Evolutionary conservation across 2,888 invertebrate species (phyloP), one percentile per base, ranked within the genome.

Genomic region (Opisthograptis luteolata): DNA sequence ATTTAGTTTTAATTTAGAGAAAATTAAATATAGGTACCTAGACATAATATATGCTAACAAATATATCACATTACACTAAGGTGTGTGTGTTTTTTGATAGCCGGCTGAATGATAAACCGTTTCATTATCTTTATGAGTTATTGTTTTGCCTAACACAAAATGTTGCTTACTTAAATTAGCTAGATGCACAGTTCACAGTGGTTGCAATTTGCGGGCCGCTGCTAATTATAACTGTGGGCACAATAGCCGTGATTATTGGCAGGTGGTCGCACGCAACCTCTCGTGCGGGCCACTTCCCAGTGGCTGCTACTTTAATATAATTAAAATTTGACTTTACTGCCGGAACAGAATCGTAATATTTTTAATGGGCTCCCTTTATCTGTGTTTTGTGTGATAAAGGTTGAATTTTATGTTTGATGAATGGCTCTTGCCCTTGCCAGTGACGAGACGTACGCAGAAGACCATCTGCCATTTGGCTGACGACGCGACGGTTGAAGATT

Each of bases 201-300:
- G 60, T 63, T 76, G 76, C 71, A 74, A 79, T 79, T 80, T 73
- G 35, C 58, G 72, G 66, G 62, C 59, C 57, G 60, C 60, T 60
- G 61, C 64, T 79, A 79, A 81, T 83, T 77, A 80, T 71, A 69
- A 70, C 57, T 55, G 67, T 64, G 66, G 66, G 62, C 68, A 74
- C 72, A 76, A 71, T 69, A 72, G 69, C 47, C 37, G 42, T 36
- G 36, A 43, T 41, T 84, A 87, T 84, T 84, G 83, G 81, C 84
- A 81, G 84, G 75, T 72, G 72, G 72, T 66, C 67, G 63, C 88
- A 89, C 86, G 88, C 88, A 70, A 88, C 43, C 65, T 84, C 60
- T 70, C 88, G 88, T 87, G 87, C 74, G 72, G 53, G 58, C 57
- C 53, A 55, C 62, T 66, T 61, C 66, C 63, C 67, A 61, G 70